Evolutionary conservation across 2,888 invertebrate genomes (phyloP).

Genomic region (Gandaritis pyraliata): DNA sequence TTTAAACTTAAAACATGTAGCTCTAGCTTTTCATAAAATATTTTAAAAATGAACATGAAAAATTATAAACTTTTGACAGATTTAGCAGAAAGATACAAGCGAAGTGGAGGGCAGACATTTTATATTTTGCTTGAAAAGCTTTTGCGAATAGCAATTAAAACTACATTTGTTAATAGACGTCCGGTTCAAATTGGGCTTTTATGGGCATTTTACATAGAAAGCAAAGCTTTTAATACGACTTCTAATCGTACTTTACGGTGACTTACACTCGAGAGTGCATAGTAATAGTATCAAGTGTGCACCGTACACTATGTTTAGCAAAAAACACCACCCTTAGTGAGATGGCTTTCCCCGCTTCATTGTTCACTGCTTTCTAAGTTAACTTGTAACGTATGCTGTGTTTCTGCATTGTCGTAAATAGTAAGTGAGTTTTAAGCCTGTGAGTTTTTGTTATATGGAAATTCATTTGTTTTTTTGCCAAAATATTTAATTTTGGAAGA

Average conservation of each 20-base stretch:
- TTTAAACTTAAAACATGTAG: too few species aligned
- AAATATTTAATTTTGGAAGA: too few species aligned
- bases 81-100: too few species aligned
- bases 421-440: neutral
- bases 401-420: neutral
- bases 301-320: conserved; percentile 19
- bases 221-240: too few species aligned
- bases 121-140: too few species aligned
- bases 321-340: conserved; percentile 17
- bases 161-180: too few species aligned
- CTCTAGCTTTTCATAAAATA: too few species aligned
- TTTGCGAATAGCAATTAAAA: too few species aligned
- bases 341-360: conserved; percentile 11
- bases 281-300: conserved; percentile 13
- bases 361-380: conserved; percentile 10
- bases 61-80: too few species aligned
- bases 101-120: too few species aligned
- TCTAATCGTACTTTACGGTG: conserved; percentile 1
- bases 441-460: neutral
- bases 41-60: too few species aligned
- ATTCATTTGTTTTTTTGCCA: neutral
- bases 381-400: conserved; percentile 26
- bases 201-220: too few species aligned
- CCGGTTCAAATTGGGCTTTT: neutral
- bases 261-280: conserved; percentile 22